Conservation (phyloP, 2,797 vertebrate species). For the Euthynnus affinis region DNA sequence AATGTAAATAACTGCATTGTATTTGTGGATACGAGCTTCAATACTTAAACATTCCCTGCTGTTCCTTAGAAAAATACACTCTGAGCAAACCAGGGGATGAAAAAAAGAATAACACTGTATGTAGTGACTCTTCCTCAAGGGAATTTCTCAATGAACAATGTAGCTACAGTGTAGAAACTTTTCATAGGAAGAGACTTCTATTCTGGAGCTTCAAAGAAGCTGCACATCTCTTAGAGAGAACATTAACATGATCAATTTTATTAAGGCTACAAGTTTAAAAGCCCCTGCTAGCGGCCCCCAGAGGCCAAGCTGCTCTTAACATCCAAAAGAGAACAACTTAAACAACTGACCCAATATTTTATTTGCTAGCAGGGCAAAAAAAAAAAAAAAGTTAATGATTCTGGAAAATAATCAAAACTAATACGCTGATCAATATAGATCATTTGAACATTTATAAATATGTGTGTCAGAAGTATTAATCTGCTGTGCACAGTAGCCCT, state of each 20-base stretch:
- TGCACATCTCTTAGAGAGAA: slow-evolving; percentile 46
- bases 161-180: slow-evolving; percentile 34
- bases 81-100: slow-evolving; percentile 56
- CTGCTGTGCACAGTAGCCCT: slow-evolving; percentile 62
- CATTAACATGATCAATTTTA: slow-evolving; percentile 31
- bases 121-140: slow-evolving; percentile 50
- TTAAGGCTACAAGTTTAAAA: slow-evolving; percentile 32
- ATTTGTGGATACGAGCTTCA: slow-evolving; percentile 59
- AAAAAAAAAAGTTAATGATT: slow-evolving; percentile 28
- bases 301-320: slow-evolving; percentile 30
- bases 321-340: slow-evolving; percentile 14
- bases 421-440: slow-evolving; percentile 36
- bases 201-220: slow-evolving; percentile 43
- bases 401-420: slow-evolving; percentile 40
- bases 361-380: slow-evolving; percentile 17
- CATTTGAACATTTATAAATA: slow-evolving; percentile 52
- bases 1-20: slow-evolving; percentile 69
- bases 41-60: slow-evolving; percentile 77
- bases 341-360: not conserved
- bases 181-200: slow-evolving; percentile 11
- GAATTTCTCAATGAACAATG: slow-evolving; percentile 52
- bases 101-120: slow-evolving; percentile 62
- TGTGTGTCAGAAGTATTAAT: slow-evolving; percentile 42
- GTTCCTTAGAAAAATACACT: slow-evolving; percentile 74
- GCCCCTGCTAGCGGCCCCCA: slow-evolving; percentile 27